Conservation (phyloP, 1,140 invertebrate species). For the Pentalonia nigronervosa region DNA sequence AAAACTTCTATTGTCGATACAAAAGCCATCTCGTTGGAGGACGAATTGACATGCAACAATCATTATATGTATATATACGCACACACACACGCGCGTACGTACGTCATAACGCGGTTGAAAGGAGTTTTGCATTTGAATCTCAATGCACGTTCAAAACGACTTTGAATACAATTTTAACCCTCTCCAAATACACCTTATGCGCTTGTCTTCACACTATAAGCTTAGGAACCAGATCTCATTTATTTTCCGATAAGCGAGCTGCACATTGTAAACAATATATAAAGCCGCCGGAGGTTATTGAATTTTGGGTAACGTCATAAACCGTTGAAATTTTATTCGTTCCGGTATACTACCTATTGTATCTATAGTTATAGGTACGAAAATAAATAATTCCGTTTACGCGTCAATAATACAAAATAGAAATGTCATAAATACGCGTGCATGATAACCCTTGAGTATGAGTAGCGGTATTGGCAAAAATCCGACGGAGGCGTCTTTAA, state of each 20-base stretch:
- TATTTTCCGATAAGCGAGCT: neutral
- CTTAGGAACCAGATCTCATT: neutral
- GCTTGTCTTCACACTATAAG: neutral
- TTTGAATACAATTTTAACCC: neutral
- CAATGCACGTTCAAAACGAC: neutral
- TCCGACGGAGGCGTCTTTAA: no score
- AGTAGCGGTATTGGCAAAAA: neutral
- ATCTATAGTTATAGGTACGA: neutral
- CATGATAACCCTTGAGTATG: neutral
- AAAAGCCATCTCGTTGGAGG: neutral
- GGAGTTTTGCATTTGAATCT: slow-evolving; percentile 11
- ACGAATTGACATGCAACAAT: slow-evolving; percentile 9
- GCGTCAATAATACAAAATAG: neutral
- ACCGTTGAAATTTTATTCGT: neutral
- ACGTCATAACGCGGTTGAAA: neutral
- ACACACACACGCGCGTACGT: neutral
- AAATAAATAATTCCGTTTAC: neutral
- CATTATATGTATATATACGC: neutral
- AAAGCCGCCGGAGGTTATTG: neutral
- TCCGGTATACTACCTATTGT: neutral
- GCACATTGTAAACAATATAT: neutral
- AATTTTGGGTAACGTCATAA: neutral
- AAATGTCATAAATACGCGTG: neutral
- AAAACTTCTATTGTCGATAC: neutral
- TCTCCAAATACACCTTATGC: neutral